These are phyloP conservation scores for Ethmia dodecea DNA, from an alignment of 2,888 invertebrate genomes.

Conservation along the genomic window DNA sequence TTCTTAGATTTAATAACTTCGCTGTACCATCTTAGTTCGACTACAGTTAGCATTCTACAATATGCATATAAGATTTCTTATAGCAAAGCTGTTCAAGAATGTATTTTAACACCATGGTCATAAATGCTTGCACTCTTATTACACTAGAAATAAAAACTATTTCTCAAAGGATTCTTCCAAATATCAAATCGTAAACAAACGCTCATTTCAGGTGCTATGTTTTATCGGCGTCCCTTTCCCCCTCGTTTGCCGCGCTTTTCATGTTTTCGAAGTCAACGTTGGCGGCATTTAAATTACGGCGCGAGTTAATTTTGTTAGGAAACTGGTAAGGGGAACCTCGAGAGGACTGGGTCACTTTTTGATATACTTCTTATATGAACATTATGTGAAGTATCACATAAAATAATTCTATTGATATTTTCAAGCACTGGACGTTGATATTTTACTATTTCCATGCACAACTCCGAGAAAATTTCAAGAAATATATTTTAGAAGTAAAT, in stretches of 20 bases:
- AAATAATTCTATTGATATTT: constrained; percentile 36
- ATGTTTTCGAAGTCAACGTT: constrained; percentile 66
- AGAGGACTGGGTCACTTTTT: constrained; percentile 65
- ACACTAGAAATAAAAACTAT: constrained; percentile 63
- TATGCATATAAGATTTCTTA: no score
- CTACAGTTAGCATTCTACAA: no score
- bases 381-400: constrained; percentile 33
- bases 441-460: constrained; percentile 32
- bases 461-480: constrained; percentile 40
- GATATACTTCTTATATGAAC: constrained; percentile 66
- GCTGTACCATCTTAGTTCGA: no score
- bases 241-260: constrained; percentile 72
- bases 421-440: constrained; percentile 26
- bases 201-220: constrained; percentile 64
- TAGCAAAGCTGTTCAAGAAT: constrained; percentile 26
- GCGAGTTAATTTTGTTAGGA: constrained; percentile 68
- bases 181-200: constrained; percentile 74
- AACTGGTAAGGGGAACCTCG: constrained; percentile 52
- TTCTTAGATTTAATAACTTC: no score
- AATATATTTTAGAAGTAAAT: constrained; percentile 59
- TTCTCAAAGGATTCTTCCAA: constrained; percentile 52
- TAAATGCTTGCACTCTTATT: constrained; percentile 61
- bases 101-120: constrained; percentile 44
- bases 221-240: constrained; percentile 75
- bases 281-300: constrained; percentile 73